Conservation (phyloP, 2,797 vertebrate genomes). For the Etheostoma nigrum region DNA sequence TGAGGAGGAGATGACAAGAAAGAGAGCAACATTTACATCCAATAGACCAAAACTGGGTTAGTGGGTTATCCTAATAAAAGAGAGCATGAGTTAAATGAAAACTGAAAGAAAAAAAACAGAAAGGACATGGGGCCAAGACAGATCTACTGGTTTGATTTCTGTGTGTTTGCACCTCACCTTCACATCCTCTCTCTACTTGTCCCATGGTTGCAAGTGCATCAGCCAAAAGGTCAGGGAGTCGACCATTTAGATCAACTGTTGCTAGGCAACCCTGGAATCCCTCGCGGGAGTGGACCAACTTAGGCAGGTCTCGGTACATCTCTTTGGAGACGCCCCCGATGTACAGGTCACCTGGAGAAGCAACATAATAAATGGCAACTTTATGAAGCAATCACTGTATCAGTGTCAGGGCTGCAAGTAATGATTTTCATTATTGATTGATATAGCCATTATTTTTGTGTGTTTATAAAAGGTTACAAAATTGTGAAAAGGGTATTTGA, state of each 20-base stretch:
- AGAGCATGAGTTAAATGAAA: conserved; percentile 62
- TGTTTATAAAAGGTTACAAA: neutral
- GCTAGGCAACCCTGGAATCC: conserved; percentile 98
- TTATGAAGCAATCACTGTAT: conserved; percentile 7
- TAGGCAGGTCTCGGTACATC: conserved; percentile 95
- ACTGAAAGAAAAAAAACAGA: conserved; percentile 49
- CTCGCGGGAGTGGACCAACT: conserved; percentile 96
- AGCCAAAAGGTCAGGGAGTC: conserved; percentile 95
- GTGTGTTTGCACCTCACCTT: conserved; percentile 86
- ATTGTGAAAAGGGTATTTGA: neutral
- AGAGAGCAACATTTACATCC: conserved; percentile 53
- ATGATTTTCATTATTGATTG: conserved; percentile 13
- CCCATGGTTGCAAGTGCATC: conserved; percentile 95
- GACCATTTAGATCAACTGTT: conserved; percentile 96
- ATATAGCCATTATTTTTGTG: neutral
- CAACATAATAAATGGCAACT: conserved; percentile 34
- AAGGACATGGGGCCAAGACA: conserved; percentile 21
- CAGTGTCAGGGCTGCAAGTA: neutral
- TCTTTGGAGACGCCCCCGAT: conserved; percentile 98
- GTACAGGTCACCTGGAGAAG: conserved; percentile 91
- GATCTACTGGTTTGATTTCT: neutral
- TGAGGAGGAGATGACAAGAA: conserved; percentile 59
- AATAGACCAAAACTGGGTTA: conserved; percentile 66
- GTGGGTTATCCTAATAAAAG: conserved; percentile 69
- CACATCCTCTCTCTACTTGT: conserved; percentile 97